phyloP scores from a whole-genome alignment of 2,888 invertebrate species.

The Agrotis clavis region DNA sequence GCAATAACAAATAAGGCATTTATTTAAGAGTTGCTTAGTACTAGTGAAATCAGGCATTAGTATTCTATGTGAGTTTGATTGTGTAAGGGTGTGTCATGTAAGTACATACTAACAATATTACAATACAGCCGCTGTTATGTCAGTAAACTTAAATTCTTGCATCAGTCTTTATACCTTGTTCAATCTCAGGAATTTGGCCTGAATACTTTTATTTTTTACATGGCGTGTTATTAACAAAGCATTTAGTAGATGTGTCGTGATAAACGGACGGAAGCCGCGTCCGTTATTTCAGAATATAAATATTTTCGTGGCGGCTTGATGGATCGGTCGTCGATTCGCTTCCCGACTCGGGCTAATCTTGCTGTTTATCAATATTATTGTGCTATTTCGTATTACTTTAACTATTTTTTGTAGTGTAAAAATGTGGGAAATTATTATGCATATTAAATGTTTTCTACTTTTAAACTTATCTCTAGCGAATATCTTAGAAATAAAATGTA shows the following conservation, averaged over 20 bases:
- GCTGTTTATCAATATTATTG: conserved; percentile 83
- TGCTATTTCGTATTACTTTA: conserved; percentile 48
- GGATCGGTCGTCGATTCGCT: conserved; percentile 76
- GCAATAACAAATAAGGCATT: neutral
- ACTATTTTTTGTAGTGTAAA: conserved; percentile 36
- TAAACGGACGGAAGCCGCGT: conserved; percentile 73
- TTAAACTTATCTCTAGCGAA: neutral
- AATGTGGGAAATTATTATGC: conserved; percentile 6
- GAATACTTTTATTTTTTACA: conserved; percentile 65
- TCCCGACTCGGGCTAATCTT: conserved; percentile 74
- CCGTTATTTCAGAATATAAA: conserved; percentile 78
- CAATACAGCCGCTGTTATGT: neutral
- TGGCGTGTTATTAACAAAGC: conserved; percentile 67
- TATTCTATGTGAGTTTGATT: neutral
- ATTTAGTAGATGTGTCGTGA: conserved; percentile 75
- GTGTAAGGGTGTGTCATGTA: neutral
- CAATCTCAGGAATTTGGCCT: conserved; percentile 41
- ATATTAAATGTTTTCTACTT: neutral
- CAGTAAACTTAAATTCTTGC: conserved; percentile 16
- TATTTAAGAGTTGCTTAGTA: neutral
- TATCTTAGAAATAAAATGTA: neutral
- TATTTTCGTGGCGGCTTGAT: conserved; percentile 84
- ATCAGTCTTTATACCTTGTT: conserved; percentile 27
- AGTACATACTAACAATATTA: neutral
- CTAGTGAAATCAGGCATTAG: neutral